Evolutionary conservation across 92 coral and sea anemone species (phyloP), one percentile per base, ranked within the genome.

Genomic region (Porites evermanni): DNA sequence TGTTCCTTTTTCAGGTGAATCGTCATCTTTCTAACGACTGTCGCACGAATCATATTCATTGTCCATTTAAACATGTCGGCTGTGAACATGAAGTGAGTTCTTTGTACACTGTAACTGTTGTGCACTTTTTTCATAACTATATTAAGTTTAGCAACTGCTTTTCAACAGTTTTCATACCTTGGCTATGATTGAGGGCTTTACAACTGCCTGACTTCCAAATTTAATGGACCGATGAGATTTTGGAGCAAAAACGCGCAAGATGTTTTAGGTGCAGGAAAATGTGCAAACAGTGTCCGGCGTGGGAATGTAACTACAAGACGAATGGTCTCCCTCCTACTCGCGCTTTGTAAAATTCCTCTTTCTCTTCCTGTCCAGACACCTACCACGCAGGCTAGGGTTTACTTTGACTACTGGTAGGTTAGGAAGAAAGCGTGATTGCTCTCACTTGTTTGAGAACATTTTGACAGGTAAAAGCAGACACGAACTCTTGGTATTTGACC

Each of bases 61-160:
- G 99, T 66, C 99, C 99, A 1, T 97, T 97, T 83, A 90, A 93
- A 88, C 95, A 90, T 77, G 99, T 94, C 16, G 99, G 99, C 63
- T 97, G 99, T 83, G 83, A 88, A 16, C 98, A 97, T 32, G 95
- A 97, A 96, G 99, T 95, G 91, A 79, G 83, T 69, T 2, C 1
- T 29, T 19, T 3, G 4, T 1, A 20, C n/a, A n/a, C n/a, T n/a
- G n/a, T n/a, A n/a, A n/a, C n/a, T n/a, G n/a, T n/a, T n/a, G n/a
- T n/a, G n/a, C n/a, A n/a, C n/a, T n/a, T n/a, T n/a, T n/a, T n/a
- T n/a, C n/a, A n/a, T n/a, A n/a, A n/a, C n/a, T n/a, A n/a, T n/a
- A n/a, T n/a, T n/a, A n/a, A n/a, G n/a, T 56, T 38, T 38, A 38
- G 47, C 47, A 4, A 38, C 47, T 38, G 47, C 6, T 38, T 38